Evolutionary conservation across 2,113 vertebrate genomes (phyloP).

Genomic region (Telmatochromis brichardi): DNA sequence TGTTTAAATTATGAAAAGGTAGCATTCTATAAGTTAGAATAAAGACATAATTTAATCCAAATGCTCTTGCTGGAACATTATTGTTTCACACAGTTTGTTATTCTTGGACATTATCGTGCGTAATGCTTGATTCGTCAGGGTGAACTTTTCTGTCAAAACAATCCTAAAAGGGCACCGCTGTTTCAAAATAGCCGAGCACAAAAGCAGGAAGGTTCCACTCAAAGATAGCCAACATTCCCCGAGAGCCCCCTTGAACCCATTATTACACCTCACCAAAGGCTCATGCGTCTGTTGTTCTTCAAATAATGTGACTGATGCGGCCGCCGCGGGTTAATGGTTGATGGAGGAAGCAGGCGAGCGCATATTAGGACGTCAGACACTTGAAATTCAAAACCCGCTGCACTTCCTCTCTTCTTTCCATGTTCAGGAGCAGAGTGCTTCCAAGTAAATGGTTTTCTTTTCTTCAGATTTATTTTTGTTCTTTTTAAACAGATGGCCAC

Average conservation of each 20-base stretch:
- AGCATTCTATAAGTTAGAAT: slow-evolving; percentile 61
- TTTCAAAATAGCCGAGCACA: slow-evolving; percentile 26
- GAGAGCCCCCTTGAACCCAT: slow-evolving; percentile 29
- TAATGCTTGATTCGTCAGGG: background rate
- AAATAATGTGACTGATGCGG: slow-evolving; percentile 33
- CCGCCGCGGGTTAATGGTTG: slow-evolving; percentile 27
- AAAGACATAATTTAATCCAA: slow-evolving; percentile 66
- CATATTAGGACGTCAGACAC: slow-evolving; percentile 54
- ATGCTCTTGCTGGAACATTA: slow-evolving; percentile 4
- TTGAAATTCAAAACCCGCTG: slow-evolving; percentile 59
- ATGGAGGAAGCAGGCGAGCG: slow-evolving; percentile 29
- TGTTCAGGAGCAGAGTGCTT: slow-evolving; percentile 28
- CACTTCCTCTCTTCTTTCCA: slow-evolving; percentile 21
- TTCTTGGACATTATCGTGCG: background rate
- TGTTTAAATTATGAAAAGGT: slow-evolving; percentile 76
- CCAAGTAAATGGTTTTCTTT: slow-evolving; percentile 42
- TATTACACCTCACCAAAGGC: slow-evolving; percentile 44
- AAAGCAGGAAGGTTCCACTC: slow-evolving; percentile 54
- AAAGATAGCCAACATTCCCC: slow-evolving; percentile 27
- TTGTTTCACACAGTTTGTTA: slow-evolving; percentile 13
- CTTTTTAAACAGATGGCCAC: slow-evolving; percentile 2
- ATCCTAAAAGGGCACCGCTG: slow-evolving; percentile 6
- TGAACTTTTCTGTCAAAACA: background rate
- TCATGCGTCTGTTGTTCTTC: slow-evolving; percentile 23
- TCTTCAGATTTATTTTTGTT: background rate